Evolutionary conservation across 2,797 vertebrate species (phyloP).

Genomic region (Squalus acanthias): DNA sequence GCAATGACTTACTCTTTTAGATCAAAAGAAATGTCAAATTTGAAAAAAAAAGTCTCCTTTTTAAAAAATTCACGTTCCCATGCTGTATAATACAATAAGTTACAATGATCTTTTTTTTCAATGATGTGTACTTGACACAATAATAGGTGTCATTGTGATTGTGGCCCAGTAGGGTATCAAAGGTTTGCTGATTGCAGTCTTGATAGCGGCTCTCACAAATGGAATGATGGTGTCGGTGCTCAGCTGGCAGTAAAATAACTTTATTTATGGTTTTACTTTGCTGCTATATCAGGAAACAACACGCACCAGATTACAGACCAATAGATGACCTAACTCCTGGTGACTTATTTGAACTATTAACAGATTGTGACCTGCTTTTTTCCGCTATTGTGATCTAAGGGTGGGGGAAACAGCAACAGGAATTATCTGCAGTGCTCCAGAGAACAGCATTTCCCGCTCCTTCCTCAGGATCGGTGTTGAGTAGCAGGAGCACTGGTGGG

Average conservation of each 20-base stretch:
- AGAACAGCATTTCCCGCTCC: not conserved
- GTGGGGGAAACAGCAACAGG: not conserved
- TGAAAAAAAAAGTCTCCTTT: not conserved
- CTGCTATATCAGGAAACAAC: slow-evolving; percentile 10
- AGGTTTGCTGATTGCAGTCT: not conserved
- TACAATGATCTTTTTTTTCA: not conserved
- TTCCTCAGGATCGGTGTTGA: not conserved
- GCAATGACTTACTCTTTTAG: not conserved
- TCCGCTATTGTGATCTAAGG: slow-evolving; percentile 32
- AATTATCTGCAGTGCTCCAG: not conserved
- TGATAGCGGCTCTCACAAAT: not conserved
- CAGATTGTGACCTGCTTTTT: slow-evolving; percentile 31
- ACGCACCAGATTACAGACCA: not conserved
- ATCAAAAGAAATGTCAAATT: not conserved
- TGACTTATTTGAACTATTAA: slow-evolving; percentile 36
- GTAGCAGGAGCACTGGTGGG: not conserved
- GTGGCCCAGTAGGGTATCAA: not conserved
- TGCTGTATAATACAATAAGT: not conserved
- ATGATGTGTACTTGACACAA: not conserved
- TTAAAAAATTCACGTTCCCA: not conserved
- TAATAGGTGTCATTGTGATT: not conserved
- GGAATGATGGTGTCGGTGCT: not conserved
- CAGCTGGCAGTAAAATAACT: not conserved
- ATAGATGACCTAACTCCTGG: slow-evolving; percentile 17
- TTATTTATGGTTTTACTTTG: not conserved